These are phyloP conservation scores for Trichomycterus rosablanca DNA, from an alignment of 2,113 vertebrate genomes.

Conservation along the genomic window DNA sequence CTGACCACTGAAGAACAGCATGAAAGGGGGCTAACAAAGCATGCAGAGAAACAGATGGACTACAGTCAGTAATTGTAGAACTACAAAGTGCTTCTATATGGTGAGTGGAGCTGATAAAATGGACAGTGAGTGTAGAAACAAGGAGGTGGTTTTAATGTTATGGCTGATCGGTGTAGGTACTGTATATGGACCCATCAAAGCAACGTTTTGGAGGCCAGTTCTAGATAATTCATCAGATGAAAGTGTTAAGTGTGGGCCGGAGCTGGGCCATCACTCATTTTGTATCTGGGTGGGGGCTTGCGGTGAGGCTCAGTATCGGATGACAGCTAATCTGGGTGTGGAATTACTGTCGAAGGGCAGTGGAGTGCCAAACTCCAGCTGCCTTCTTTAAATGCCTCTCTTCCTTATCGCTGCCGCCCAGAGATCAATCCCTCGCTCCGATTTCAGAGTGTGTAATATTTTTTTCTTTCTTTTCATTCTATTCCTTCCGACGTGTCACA, in stretches of 20 bases:
- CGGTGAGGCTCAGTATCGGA: slow-evolving; percentile 42
- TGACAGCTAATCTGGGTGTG: slow-evolving; percentile 53
- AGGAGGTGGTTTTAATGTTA: too few species aligned
- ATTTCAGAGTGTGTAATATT: slow-evolving; percentile 18
- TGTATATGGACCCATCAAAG: slow-evolving; percentile 12
- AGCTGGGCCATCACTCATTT: slow-evolving; percentile 23
- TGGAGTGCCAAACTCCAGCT: slow-evolving; percentile 38
- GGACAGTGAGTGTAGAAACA: too few species aligned
- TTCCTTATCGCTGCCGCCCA: slow-evolving; percentile 41
- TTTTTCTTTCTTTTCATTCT: background rate
- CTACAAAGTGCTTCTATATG: too few species aligned
- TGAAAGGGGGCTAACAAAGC: too few species aligned
- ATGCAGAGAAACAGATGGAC: too few species aligned
- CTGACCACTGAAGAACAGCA: too few species aligned
- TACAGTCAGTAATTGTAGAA: too few species aligned
- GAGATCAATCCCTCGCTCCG: slow-evolving; percentile 34
- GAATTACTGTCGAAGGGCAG: slow-evolving; percentile 45
- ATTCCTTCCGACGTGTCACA: slow-evolving; percentile 29
- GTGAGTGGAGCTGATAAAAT: too few species aligned
- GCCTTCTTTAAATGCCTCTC: slow-evolving; percentile 28
- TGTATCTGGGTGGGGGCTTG: slow-evolving; percentile 15
- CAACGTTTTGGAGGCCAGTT: slow-evolving; percentile 7
- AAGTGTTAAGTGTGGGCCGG: slow-evolving; percentile 14
- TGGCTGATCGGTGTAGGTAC: too few species aligned
- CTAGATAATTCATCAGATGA: slow-evolving; percentile 21